phyloP scores from a whole-genome alignment of 1,140 invertebrate genomes.

The Cyclina sinensis region DNA sequence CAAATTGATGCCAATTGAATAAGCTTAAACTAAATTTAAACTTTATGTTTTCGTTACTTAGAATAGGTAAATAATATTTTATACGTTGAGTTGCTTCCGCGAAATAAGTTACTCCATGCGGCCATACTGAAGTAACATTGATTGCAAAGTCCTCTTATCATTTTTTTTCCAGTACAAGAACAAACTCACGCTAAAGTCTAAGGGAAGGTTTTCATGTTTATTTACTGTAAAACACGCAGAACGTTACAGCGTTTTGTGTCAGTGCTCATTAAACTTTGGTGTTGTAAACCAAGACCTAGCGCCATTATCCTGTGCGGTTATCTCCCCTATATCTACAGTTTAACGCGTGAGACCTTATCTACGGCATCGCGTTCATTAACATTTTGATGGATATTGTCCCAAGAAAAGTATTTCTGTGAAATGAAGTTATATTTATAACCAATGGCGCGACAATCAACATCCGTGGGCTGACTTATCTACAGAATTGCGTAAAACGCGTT shows the following conservation, averaged over 20 bases:
- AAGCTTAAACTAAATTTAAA: too few relatives aligned
- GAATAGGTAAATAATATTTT: too few relatives aligned
- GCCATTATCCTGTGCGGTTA: slow-evolving; percentile 18
- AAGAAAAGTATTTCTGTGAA: slow-evolving; percentile 30
- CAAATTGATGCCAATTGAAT: too few relatives aligned
- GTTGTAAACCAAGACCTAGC: not conserved
- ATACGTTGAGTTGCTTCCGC: too few relatives aligned
- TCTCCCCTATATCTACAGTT: slow-evolving; percentile 4
- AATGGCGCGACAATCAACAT: slow-evolving; percentile 12
- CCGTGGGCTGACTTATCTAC: too few relatives aligned
- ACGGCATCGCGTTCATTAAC: slow-evolving; percentile 31
- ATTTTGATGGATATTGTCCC: not conserved
- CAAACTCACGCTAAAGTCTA: too few relatives aligned
- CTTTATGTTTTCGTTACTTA: too few relatives aligned
- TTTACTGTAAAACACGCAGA: not conserved
- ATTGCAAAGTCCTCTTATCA: too few relatives aligned
- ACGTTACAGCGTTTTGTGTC: not conserved
- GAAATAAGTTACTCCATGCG: too few relatives aligned
- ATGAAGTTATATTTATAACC: not conserved
- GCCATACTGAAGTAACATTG: too few relatives aligned
- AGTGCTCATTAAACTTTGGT: not conserved
- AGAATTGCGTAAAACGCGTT: not conserved
- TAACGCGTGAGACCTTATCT: not conserved
- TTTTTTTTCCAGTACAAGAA: too few relatives aligned
- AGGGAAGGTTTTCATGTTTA: not conserved